Evolutionary conservation across 92 coral and sea anemone genomes (phyloP), one percentile per base, ranked within the genome.

Genomic region (Porites evermanni): DNA sequence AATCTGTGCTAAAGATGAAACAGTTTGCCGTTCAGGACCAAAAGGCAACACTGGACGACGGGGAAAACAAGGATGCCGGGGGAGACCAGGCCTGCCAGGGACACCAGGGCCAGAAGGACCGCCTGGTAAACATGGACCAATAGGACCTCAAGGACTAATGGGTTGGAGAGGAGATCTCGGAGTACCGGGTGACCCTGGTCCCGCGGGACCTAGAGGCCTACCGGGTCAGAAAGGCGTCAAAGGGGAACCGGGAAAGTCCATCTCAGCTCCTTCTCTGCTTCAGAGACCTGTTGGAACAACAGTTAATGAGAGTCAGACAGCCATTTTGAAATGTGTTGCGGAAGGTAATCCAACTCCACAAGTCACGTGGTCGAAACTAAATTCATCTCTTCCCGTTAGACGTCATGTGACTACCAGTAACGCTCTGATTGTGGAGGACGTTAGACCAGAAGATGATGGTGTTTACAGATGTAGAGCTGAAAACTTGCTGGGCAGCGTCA

Each of bases 121-220:
- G 19, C 74, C 87, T 14, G 93, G 93, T 51, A 90, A 90, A 81
- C 88, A 90, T 24, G 93, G 93, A 26, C 90, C 93, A 8, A 53
- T 24, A 79, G 93, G 94, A 14, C 67, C 64, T 16, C 68, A 29
- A 17, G 93, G 93, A 29, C 77, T 78, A 21, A 64, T 47, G 52
- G 93, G 93, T 2, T 76, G 68, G 1, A 70, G 64, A 64, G 91
- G 90, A 3, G 74, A n/a, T 4, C 71, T 52, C 14, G 94, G 94
- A 51, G 7, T 59, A 5, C 73, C 73, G 56, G 94, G 94, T 51
- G 81, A 73, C 6, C 78, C 53, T 4, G 94, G 94, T 16, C 91
- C 86, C 17, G 72, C 80, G 61, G 94, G 94, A 14, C 86, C 89
- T 16, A 47, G 72, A 77, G 94, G 94, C 8, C 91, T 64, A 13